Evolutionary conservation across 2,113 vertebrate species (phyloP).

Genomic region (Andinoacara biseriatus): DNA sequence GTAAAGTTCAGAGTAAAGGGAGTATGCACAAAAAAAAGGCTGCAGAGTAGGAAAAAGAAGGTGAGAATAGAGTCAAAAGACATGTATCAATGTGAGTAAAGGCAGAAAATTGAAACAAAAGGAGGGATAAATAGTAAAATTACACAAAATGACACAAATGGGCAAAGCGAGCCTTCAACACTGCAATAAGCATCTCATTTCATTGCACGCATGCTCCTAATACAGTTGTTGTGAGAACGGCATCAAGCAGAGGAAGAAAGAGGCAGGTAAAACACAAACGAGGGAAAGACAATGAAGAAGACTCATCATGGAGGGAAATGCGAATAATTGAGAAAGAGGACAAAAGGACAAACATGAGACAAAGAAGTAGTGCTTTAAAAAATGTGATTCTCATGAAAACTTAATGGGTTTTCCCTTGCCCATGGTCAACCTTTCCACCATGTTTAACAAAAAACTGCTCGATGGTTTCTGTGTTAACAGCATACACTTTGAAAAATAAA

Average conservation of each 20-base stretch:
- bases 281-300: neutral
- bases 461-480: too few relatives aligned
- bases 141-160: neutral
- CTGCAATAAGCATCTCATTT: conserved; percentile 36
- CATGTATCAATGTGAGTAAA: neutral
- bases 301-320: neutral
- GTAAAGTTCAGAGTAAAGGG: neutral
- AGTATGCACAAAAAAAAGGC: neutral
- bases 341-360: neutral
- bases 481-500: too few relatives aligned
- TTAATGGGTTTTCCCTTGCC: neutral
- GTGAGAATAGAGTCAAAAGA: neutral
- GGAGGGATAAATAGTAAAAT: neutral
- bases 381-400: neutral
- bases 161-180: conserved; percentile 4
- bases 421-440: too few relatives aligned
- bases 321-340: neutral
- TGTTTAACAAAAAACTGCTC: too few relatives aligned
- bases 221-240: conserved; percentile 16
- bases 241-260: neutral
- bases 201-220: conserved; percentile 28
- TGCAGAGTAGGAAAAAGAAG: neutral
- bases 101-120: conserved; percentile 1
- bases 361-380: too few relatives aligned
- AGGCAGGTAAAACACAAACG: neutral